Conservation (phyloP, 2,888 invertebrate genomes). For the Sylvicola fuscatus region DNA sequence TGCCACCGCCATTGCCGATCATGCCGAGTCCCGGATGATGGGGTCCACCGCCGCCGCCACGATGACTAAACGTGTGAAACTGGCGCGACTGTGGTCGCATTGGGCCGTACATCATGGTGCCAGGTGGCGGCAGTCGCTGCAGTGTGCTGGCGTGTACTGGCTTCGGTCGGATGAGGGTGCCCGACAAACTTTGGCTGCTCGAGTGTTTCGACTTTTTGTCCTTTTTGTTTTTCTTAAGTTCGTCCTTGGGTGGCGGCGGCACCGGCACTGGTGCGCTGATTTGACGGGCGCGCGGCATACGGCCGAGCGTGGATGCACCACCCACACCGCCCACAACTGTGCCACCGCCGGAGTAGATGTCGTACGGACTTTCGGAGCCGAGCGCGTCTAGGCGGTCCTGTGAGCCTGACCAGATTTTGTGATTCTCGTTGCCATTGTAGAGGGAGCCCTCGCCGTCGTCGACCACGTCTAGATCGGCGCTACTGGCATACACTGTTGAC, state of each 20-base stretch:
- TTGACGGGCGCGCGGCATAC: conserved; percentile 59
- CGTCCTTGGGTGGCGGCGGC: conserved; percentile 61
- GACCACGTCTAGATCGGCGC: conserved; percentile 25
- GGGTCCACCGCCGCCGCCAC: conserved; percentile 18
- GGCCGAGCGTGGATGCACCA: conserved; percentile 31
- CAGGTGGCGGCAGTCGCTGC: conserved; percentile 20
- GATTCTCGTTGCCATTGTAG: conserved; percentile 82
- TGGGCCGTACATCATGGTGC: conserved; percentile 27
- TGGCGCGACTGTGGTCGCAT: conserved; percentile 16
- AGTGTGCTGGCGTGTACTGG: conserved; percentile 21
- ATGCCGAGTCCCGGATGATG: conserved; percentile 19
- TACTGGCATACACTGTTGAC: conserved; percentile 24
- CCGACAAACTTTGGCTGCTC: conserved; percentile 24
- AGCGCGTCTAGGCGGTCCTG: conserved; percentile 50
- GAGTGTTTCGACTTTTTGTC: conserved; percentile 23
- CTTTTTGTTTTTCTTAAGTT: conserved; percentile 34
- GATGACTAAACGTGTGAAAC: conserved; percentile 30
- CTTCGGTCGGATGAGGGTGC: conserved; percentile 25
- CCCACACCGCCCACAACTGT: conserved; percentile 8
- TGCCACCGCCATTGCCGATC: conserved; percentile 24
- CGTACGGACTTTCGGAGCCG: conserved; percentile 45
- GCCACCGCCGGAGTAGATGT: conserved; percentile 32
- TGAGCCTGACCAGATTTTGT: conserved; percentile 80
- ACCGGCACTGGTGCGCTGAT: conserved; percentile 60
- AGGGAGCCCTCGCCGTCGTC: conserved; percentile 59